phyloP scores from a whole-genome alignment of 2,113 vertebrate genomes.

The Perccottus glenii region DNA sequence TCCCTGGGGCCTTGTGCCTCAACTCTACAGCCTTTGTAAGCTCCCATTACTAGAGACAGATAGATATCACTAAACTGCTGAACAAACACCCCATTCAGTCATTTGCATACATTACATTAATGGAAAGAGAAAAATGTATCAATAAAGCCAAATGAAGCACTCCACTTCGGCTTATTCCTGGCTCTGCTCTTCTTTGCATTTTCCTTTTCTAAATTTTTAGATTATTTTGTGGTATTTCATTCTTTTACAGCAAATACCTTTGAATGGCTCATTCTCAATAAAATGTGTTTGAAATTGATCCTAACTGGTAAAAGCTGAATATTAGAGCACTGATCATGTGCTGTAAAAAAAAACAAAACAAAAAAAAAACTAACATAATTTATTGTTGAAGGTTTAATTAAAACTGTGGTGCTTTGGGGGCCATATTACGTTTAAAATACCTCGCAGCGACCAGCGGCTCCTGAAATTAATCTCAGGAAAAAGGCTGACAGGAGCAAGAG shows the following conservation, averaged over 20 bases:
- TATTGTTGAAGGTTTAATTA: slow-evolving; percentile 51
- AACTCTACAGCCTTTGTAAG: slow-evolving; percentile 75
- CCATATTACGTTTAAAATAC: slow-evolving; percentile 47
- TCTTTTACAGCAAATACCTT: neutral
- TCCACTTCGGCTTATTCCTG: slow-evolving; percentile 9
- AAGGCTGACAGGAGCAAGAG: slow-evolving; percentile 32
- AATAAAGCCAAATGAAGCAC: slow-evolving; percentile 67
- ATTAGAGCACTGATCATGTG: slow-evolving; percentile 31
- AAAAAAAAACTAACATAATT: slow-evolving; percentile 16
- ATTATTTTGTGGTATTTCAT: neutral
- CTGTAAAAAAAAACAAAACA: neutral
- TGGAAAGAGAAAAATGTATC: slow-evolving; percentile 72
- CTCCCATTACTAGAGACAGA: slow-evolving; percentile 78
- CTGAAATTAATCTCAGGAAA: slow-evolving; percentile 51
- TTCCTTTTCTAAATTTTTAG: neutral
- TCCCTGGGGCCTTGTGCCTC: slow-evolving; percentile 73
- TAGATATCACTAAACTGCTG: slow-evolving; percentile 80
- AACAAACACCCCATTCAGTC: slow-evolving; percentile 78
- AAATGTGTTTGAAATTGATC: slow-evolving; percentile 1
- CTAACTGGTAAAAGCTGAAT: neutral
- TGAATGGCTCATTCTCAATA: neutral
- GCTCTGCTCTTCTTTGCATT: slow-evolving; percentile 4
- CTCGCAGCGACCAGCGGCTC: slow-evolving; percentile 39
- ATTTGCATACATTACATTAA: slow-evolving; percentile 82
- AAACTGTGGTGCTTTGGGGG: slow-evolving; percentile 37